These are phyloP conservation scores for Grantiella picta DNA, from an alignment of 2,113 vertebrate genomes.

Conservation along the genomic window DNA sequence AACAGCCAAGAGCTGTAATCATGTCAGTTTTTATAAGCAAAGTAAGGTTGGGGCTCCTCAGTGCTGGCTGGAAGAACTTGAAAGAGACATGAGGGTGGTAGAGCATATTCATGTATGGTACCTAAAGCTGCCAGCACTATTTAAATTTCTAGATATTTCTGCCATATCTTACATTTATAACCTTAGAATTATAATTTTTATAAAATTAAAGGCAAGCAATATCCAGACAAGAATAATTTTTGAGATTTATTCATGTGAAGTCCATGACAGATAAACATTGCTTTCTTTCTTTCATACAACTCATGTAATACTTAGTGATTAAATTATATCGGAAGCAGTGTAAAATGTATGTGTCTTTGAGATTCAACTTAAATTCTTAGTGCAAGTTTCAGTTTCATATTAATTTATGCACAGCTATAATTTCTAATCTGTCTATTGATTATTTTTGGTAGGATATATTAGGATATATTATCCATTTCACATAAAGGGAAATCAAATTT, in stretches of 20 bases:
- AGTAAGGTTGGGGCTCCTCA: not conserved
- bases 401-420: not conserved
- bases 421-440: not conserved
- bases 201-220: not conserved
- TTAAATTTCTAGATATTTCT: not conserved
- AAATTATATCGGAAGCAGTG: not conserved
- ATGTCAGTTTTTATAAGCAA: slow-evolving; percentile 23
- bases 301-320: not conserved
- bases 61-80: not conserved
- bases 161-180: not conserved
- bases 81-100: not conserved
- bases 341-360: not conserved
- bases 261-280: not conserved
- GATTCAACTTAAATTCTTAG: not conserved
- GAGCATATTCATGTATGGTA: not conserved
- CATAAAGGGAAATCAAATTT: not conserved
- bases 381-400: not conserved
- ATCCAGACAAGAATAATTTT: not conserved
- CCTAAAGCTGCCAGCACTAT: not conserved
- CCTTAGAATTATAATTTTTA: not conserved
- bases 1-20: not conserved
- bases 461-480: not conserved
- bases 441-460: not conserved
- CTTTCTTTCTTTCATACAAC: not conserved
- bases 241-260: not conserved